Conservation (phyloP, 2,113 vertebrate species). For the Dipodomys stephensi region DNA sequence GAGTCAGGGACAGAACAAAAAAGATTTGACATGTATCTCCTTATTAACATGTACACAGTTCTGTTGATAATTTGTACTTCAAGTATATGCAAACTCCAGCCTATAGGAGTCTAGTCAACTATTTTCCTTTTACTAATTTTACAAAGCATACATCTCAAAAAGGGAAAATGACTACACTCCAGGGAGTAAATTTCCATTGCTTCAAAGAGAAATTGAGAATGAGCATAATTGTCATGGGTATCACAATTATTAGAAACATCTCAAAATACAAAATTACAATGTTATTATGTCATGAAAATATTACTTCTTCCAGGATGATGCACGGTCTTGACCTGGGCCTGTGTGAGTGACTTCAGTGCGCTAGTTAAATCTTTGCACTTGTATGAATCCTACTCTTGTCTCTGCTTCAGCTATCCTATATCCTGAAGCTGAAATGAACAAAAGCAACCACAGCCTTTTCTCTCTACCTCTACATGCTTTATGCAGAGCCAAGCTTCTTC, state of each 20-base stretch:
- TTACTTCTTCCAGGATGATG: not conserved
- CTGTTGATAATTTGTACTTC: not conserved
- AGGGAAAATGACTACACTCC: not conserved
- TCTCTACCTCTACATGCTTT: not conserved
- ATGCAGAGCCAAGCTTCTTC: not conserved
- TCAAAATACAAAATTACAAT: not conserved
- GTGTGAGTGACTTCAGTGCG: fast-evolving
- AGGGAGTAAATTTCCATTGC: not conserved
- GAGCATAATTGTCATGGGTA: not conserved
- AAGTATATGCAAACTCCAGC: not conserved
- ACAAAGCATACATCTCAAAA: not conserved
- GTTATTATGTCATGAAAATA: not conserved
- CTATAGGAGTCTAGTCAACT: not conserved
- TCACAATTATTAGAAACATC: not conserved
- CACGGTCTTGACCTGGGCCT: not conserved
- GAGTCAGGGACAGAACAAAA: too few relatives aligned
- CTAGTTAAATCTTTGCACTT: not conserved
- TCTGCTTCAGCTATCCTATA: not conserved
- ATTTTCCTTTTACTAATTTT: not conserved
- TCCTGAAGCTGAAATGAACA: not conserved
- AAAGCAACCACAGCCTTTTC: not conserved
- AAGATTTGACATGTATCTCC: not conserved
- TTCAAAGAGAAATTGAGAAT: not conserved
- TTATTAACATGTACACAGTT: not conserved
- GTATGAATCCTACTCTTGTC: not conserved